Percentiles rank a stretch among this genome's conserved stretches.
phyloP scores from a whole-genome alignment of 2,797 vertebrate genomes.

The Squalus acanthias region DNA sequence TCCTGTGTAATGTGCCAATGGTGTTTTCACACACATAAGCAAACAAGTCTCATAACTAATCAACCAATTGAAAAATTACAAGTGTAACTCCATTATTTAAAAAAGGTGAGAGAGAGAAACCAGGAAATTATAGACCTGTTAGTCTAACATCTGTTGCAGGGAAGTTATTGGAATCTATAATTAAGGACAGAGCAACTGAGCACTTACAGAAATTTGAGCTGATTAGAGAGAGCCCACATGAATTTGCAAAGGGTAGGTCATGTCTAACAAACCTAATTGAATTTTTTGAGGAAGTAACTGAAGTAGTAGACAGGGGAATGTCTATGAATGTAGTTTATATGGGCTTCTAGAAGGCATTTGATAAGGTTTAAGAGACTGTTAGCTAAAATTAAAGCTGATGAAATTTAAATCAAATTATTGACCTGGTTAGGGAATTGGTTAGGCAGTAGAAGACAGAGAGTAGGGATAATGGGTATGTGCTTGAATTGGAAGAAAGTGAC shows the following conservation, averaged over 20 bases:
- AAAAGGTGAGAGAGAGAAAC: background rate
- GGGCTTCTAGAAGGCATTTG: background rate
- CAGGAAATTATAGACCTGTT: background rate
- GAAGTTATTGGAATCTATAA: constrained; percentile 8
- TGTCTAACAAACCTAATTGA: constrained; percentile 1
- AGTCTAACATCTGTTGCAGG: background rate
- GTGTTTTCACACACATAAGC: background rate
- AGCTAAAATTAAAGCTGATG: background rate
- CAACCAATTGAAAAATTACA: constrained; percentile 6
- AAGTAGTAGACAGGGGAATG: background rate
- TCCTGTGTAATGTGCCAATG: constrained; percentile 10
- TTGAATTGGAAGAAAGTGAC: background rate
- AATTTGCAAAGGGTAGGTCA: background rate
- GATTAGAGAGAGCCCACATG: background rate
- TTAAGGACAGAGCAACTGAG: background rate
- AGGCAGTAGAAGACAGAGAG: background rate
- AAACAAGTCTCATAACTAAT: constrained; percentile 8
- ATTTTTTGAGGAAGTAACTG: background rate
- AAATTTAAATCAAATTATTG: background rate
- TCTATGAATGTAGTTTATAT: background rate
- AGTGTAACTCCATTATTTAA: constrained; percentile 29
- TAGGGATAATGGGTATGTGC: background rate
- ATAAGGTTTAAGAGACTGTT: background rate
- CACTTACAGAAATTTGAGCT: background rate
- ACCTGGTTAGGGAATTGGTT: background rate